These are phyloP conservation scores for Blastomussa wellsi DNA, from an alignment of 92 coral and sea anemone genomes.

Conservation along the genomic window DNA sequence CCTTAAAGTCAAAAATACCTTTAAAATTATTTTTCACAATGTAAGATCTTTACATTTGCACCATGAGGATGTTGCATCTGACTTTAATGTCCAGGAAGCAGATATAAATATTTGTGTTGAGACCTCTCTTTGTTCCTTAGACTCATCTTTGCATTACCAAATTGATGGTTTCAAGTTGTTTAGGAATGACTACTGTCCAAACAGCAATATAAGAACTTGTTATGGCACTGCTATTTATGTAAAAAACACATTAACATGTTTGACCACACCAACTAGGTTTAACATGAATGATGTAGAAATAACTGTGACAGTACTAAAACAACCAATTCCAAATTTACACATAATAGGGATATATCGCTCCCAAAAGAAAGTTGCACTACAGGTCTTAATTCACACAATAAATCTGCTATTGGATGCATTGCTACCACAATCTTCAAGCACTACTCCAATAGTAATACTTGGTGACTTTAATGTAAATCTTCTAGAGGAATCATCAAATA, in stretches of 20 bases:
- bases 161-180: conserved; percentile 3
- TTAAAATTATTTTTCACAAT: conserved; percentile 28
- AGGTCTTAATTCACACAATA: background rate
- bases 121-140: conserved; percentile 26
- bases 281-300: conserved; percentile 22
- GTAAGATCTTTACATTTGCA: conserved; percentile 40
- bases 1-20: background rate
- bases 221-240: conserved; percentile 36
- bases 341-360: background rate
- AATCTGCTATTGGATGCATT: too few relatives aligned
- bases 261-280: background rate
- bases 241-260: background rate
- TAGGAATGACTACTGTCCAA: conserved; percentile 8
- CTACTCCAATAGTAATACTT: too few relatives aligned
- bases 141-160: background rate
- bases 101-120: conserved; percentile 18
- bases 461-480: too few relatives aligned
- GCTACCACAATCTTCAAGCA: too few relatives aligned
- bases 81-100: conserved; percentile 29
- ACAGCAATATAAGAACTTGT: background rate
- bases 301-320: background rate
- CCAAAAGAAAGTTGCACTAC: background rate
- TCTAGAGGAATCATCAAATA: conserved; percentile 25
- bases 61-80: conserved; percentile 18
- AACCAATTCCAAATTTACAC: background rate